phyloP scores from a whole-genome alignment of 2,888 invertebrate genomes.

The Thumatha senex region DNA sequence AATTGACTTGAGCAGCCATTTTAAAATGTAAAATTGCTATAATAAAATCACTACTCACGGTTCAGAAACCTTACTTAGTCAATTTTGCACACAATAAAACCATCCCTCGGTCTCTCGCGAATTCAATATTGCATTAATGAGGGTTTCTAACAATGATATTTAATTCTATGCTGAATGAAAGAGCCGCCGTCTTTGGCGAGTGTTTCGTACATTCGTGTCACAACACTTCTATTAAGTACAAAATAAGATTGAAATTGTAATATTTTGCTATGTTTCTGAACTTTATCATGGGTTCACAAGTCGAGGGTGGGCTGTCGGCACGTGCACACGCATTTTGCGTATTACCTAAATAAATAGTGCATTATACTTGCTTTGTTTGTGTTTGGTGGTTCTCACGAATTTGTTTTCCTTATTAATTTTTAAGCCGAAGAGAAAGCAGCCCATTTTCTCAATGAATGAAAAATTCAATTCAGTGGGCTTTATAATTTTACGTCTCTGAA shows the following conservation, averaged over 20 bases:
- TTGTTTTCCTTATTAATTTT: slow-evolving; percentile 49
- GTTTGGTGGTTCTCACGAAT: slow-evolving; percentile 69
- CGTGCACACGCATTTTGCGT: slow-evolving; percentile 78
- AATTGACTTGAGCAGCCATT: not conserved
- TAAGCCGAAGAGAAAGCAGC: slow-evolving; percentile 19
- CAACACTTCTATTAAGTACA: slow-evolving; percentile 16
- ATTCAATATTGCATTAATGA: slow-evolving; percentile 79
- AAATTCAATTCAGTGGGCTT: slow-evolving; percentile 3
- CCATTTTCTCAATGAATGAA: slow-evolving; percentile 13
- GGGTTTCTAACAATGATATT: slow-evolving; percentile 77
- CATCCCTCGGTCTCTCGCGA: slow-evolving; percentile 57
- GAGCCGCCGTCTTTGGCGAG: slow-evolving; percentile 50
- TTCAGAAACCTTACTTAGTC: slow-evolving; percentile 57
- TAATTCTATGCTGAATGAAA: slow-evolving; percentile 70
- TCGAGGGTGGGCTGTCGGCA: slow-evolving; percentile 57
- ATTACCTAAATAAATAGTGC: slow-evolving; percentile 79
- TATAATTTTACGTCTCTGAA: slow-evolving; percentile 8
- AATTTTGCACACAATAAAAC: slow-evolving; percentile 73
- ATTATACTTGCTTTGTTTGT: slow-evolving; percentile 56
- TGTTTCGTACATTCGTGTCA: slow-evolving; percentile 7
- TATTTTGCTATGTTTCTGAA: slow-evolving; percentile 13
- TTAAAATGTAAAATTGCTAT: slow-evolving; percentile 8
- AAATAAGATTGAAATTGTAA: slow-evolving; percentile 42
- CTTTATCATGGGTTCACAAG: slow-evolving; percentile 34
- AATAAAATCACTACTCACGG: slow-evolving; percentile 32